Evolutionary conservation across 2,797 vertebrate species (phyloP), one percentile per base, ranked within the genome.

Genomic region (Manis pentadactyla): DNA sequence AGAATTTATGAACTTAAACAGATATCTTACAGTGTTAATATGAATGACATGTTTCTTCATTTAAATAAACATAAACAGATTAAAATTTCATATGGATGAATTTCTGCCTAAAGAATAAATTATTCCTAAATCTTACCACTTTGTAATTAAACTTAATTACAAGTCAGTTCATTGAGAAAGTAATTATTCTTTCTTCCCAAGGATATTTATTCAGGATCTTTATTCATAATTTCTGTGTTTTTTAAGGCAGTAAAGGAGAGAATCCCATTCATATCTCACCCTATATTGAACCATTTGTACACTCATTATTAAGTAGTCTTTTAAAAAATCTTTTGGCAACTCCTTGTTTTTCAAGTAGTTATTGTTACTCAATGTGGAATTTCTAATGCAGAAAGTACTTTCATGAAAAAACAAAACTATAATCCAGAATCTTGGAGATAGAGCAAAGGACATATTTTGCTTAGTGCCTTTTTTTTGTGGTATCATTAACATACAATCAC

Each of bases 1-100:
- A 93, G 39, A 90, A 94, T 87, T 79, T 79, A 34, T 87, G 34
- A 90, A 1, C 31, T 94, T 90, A 90, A 94, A 73, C 39, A 69
- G 37, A 39, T 88, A n/a, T 42, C 21, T 79, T 86, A 57, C 0
- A 12, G 4, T 68, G 8, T 86, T 87, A 55, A 77, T 77, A 68
- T 49, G 83, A 93, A 83, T 85, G 34, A 57, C 5, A 5, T 71
- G 49, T 49, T 94, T 97, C 18, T 84, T 17, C 4, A 78, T 74
- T 95, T 93, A 82, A 75, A 66, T 42, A 87, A 57, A 17, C 49
- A 71, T 89, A 85, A 34, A 9, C 11, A 34, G 23, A 18, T 93
- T 91, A 37, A 55, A 21, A 73, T 91, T 92, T 34, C 31, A 46
- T 78, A 34, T 29, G 13, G 23, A 86, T 75, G 0, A 1, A 79